Base-by-base conservation (phyloP, 2,113 vertebrate species). In the Canis aureus region DNA sequence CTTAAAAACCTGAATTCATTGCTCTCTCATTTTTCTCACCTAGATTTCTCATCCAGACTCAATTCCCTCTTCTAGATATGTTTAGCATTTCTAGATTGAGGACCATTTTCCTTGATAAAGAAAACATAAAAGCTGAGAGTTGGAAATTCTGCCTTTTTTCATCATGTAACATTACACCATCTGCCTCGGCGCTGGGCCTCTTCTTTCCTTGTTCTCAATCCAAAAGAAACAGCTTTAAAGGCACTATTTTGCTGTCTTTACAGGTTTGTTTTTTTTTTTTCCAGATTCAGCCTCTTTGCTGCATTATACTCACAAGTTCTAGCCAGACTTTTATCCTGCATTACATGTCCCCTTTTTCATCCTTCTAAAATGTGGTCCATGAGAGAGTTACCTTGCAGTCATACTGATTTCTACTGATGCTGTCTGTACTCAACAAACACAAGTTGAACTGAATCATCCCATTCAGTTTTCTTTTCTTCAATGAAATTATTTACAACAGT, bases 141-240 rank as follows among this genome's bases (percentile, higher is more conserved):
- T 96, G 89, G 69, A 82, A 95, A 93, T 93, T 57, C 79, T 86
- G 91, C 43, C 53, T 91, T 51, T 92, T 57, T 51, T 94, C 15
- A 13, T 81, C 64, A 1, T 27, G 92, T 93, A 89, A 92, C 71
- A 64, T 57, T 64, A 86, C 7, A 55, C 98, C 97, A 96, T 96
- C 97, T 98, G 97, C 43, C 62, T 60, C 84, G 85, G 85, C 81
- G 38, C 79, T 71, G 29, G 23, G 89, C 62, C 83, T 78, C 13
- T 43, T 60, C 73, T 73, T 57, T 51, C 82, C 88, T 96, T 81
- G 86, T 96, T 79, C 67, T 66, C 64, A 25, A 51, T 96, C 94
- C 98, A 98, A 95, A 96, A 94, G 96, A 80, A 97, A 95, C 95
- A 97, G 96, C 93, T 91, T 96, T 92, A 35, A 85, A 95, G 55